Conservation (phyloP, 2,113 vertebrate species). For the Dipodomys spectabilis region DNA sequence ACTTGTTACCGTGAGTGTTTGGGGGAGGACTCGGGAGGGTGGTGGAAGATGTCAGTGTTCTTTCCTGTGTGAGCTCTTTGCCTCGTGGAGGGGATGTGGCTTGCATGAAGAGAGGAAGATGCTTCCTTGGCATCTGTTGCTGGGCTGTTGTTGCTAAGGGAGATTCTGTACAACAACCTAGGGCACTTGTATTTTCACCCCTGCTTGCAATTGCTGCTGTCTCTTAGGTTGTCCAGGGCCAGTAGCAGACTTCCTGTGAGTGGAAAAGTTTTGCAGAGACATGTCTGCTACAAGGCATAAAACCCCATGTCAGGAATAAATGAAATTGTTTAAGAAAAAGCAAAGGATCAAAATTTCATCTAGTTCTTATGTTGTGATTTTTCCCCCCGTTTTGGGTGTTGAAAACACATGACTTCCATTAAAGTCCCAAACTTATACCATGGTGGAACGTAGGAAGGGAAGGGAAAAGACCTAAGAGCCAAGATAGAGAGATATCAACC, state of each 20-base stretch:
- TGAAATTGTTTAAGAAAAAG: background rate
- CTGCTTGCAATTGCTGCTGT: background rate
- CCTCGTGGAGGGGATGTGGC: background rate
- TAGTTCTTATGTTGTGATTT: background rate
- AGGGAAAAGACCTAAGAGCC: background rate
- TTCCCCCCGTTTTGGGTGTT: background rate
- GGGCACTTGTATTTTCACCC: background rate
- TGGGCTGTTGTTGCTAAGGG: background rate
- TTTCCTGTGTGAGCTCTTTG: background rate
- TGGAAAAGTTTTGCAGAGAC: background rate
- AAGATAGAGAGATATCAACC: background rate
- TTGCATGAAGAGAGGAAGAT: background rate
- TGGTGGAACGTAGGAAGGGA: background rate
- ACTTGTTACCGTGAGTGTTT: background rate
- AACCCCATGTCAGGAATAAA: conserved; percentile 19
- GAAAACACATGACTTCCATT: background rate
- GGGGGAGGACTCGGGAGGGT: background rate
- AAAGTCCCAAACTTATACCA: background rate
- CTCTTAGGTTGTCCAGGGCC: background rate
- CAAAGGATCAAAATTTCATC: background rate
- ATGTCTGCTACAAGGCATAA: background rate
- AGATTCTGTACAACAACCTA: background rate
- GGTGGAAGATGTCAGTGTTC: background rate
- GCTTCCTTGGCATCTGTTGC: background rate
- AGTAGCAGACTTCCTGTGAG: background rate